Evolutionary conservation across 2,113 vertebrate species (phyloP).

Genomic region (Zosterops borbonicus): DNA sequence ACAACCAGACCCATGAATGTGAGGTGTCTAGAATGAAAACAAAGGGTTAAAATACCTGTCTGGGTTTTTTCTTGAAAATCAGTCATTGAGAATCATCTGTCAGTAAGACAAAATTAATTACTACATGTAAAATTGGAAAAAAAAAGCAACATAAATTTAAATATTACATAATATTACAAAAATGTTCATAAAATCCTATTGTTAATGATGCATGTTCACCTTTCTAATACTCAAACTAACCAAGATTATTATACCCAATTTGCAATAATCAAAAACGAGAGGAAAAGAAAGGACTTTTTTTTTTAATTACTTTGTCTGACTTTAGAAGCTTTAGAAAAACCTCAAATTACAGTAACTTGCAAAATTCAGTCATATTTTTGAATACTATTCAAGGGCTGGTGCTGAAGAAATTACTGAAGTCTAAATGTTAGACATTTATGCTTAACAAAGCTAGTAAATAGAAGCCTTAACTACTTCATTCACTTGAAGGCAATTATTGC

Average conservation of each 20-base stretch:
- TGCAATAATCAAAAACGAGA: neutral
- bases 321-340: conserved; percentile 2
- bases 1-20: neutral
- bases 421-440: neutral
- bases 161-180: conserved; percentile 61
- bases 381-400: neutral
- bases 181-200: conserved; percentile 41
- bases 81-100: conserved; percentile 77
- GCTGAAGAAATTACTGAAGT: neutral
- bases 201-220: conserved; percentile 25
- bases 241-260: neutral
- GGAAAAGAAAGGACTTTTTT: neutral
- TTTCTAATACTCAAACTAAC: neutral
- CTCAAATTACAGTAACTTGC: conserved; percentile 65
- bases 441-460: conserved; percentile 1
- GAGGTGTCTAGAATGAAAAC: conserved; percentile 45
- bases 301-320: neutral
- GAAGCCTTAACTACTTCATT: neutral
- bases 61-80: conserved; percentile 71
- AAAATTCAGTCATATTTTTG: conserved; percentile 65
- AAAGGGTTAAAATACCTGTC: conserved; percentile 75
- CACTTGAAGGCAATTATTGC: neutral
- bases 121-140: conserved; percentile 53
- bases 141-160: conserved; percentile 56
- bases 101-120: conserved; percentile 78